Evolutionary conservation across 2,797 vertebrate genomes (phyloP), one percentile per base, ranked within the genome.

Genomic region (Chelonia mydas): DNA sequence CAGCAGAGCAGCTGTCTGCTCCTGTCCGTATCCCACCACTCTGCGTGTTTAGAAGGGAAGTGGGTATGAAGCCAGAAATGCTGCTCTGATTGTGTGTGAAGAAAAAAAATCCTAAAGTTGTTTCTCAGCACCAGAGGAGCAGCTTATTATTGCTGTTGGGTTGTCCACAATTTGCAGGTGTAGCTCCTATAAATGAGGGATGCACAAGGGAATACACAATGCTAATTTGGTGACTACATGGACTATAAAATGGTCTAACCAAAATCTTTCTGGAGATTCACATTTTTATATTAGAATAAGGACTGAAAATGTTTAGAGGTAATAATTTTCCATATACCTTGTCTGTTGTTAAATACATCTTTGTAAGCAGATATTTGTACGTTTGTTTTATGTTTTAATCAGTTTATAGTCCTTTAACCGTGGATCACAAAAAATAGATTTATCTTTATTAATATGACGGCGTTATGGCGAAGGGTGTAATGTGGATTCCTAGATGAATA

Each of bases 11-110:
- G 74, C 90, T 87, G 33, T 90, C 79, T 95, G n/a, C 9, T 54
- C 83, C 78, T 86, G 41, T 86, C 76, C 81, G 8, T 12, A 13
- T 96, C 91, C 51, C 85, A 81, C 87, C 57, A 72, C 11, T 47
- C 51, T 81, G 27, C 41, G 50, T 91, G 94, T 83, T 91, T 86
- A 90, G 78, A 51, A 89, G 61, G 90, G 91, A 96, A 91, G 27
- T 77, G 19, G 37, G 88, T 85, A 50, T 28, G 80, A 94, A 96
- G n/a, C 11, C 82, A 90, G 83, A 94, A 95, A 91, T 79, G 87
- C 1, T 68, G 61, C 74, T 77, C 47, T 77, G 25, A 77, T 17
- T 49, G 27, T 77, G 45, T 17, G 16, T 49, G 68, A 37, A 72
- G 19, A n/a, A 72, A 41, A 41, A 49, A 77, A 77, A 77, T 77